Conservation (phyloP, 2,888 invertebrate species). For the Spodoptera exigua region DNA sequence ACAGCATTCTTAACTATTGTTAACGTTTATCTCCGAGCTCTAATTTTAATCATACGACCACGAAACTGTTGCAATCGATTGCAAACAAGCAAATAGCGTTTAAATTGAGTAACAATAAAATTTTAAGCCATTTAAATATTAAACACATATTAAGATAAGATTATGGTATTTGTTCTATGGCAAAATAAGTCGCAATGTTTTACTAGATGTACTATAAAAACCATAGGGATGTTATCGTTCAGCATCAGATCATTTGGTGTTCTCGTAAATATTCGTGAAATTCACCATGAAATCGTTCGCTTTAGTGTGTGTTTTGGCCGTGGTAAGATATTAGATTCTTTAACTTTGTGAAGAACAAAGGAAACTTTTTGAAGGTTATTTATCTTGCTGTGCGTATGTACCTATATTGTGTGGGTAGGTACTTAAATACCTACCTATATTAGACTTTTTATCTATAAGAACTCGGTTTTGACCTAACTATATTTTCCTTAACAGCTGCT, state of each 20-base stretch:
- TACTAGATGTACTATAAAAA: slow-evolving; percentile 73
- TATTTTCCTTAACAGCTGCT: no score
- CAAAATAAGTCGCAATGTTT: slow-evolving; percentile 61
- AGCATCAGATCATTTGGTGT: slow-evolving; percentile 42
- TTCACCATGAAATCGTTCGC: slow-evolving; percentile 67
- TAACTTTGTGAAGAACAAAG: no score
- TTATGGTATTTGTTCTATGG: slow-evolving; percentile 65
- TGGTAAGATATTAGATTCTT: slow-evolving; percentile 59
- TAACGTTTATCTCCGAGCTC: background rate
- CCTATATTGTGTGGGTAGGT: no score
- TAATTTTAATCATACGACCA: background rate
- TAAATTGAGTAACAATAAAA: slow-evolving; percentile 30
- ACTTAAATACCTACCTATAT: no score
- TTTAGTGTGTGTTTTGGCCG: slow-evolving; percentile 60
- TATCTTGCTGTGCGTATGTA: no score
- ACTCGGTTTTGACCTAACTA: no score
- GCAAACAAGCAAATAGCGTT: slow-evolving; percentile 24
- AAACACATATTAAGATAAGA: slow-evolving; percentile 66
- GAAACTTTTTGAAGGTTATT: no score
- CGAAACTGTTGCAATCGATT: slow-evolving; percentile 32
- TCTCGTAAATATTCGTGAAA: slow-evolving; percentile 13
- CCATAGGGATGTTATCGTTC: slow-evolving; percentile 54
- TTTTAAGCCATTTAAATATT: slow-evolving; percentile 36
- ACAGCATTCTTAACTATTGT: background rate
- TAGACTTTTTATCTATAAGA: no score